Evolutionary conservation across 2,113 vertebrate species (phyloP), one percentile per base, ranked within the genome.

Genomic region (Malurus alboscapulatus): DNA sequence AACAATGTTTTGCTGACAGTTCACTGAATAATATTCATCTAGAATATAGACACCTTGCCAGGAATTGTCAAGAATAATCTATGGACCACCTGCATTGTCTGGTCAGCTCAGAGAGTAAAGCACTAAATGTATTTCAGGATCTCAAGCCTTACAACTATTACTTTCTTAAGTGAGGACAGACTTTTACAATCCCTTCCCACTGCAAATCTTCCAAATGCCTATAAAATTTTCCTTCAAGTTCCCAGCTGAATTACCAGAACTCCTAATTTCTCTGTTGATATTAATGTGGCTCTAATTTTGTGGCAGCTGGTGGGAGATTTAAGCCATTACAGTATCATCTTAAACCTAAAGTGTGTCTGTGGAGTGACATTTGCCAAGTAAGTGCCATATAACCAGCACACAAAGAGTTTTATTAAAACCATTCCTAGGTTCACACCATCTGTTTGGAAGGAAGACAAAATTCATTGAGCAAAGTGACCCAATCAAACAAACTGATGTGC

Each of bases 401-500:
- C 82, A 84, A 94, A 92, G 83, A 95, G 61, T 90, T 94, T 93
- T 93, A 89, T 89, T 95, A 91, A 94, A 91, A 95, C 78, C 63
- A 89, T 93, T 96, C 66, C 91, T 89, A 79, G 34, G 42, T 59
- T 96, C 32, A 55, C 74, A 75, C 94, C 95, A 79, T 90, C 91
- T 95, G 78, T 92, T 96, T 88, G 91, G 92, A 93, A 87, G 54
- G 82, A 92, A 86, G 47, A 96, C 92, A 97, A 76, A 95, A 87
- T 94, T 45, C 36, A 47, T 27, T 5, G 47, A 87, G 45, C 78
- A 94, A 96, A 94, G 80, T 83, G 83, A 88, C 58, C 91, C 86
- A 81, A 61, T 93, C 57, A 93, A 93, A 58, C 27, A 93, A 75
- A 85, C 21, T 45, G n/a, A 65, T 61, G 29, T 30, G 44, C 72